Evolutionary conservation across 2,113 vertebrate species (phyloP).

Genomic region (Marmota monax): DNA sequence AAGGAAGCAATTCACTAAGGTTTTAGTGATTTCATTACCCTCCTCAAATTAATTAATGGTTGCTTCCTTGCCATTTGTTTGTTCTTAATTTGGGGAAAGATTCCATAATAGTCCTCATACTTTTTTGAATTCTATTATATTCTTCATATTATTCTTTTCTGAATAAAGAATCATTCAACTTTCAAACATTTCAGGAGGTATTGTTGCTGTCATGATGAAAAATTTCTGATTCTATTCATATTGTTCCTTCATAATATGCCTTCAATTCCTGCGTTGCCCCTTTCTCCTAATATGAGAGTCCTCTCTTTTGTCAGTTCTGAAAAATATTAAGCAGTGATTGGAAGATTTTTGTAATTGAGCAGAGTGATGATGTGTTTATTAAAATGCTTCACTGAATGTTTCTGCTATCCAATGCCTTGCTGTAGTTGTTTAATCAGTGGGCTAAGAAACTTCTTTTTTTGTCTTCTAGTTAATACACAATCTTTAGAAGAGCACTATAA

Average conservation of each 20-base stretch:
- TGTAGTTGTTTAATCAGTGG: neutral
- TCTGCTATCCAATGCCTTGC: neutral
- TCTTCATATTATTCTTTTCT: neutral
- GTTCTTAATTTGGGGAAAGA: conserved; percentile 19
- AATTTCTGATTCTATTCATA: conserved; percentile 14
- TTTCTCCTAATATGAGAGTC: neutral
- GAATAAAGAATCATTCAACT: conserved; percentile 20
- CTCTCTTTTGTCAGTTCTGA: neutral
- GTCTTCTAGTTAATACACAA: neutral
- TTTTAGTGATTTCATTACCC: neutral
- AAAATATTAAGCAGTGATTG: neutral
- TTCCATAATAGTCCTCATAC: neutral
- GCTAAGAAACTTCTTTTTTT: conserved; percentile 21
- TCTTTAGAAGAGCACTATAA: neutral
- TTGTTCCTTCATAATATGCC: neutral
- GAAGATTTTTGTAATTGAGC: neutral
- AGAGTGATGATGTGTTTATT: neutral
- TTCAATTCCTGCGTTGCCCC: neutral
- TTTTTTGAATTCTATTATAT: conserved; percentile 25
- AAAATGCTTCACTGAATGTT: neutral
- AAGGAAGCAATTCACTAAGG: neutral
- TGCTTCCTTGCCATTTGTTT: neutral
- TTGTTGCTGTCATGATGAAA: neutral
- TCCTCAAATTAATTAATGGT: neutral
- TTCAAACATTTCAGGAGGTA: conserved; percentile 7